Evolutionary conservation across 2,797 vertebrate species (phyloP), one percentile per base, ranked within the genome.

Genomic region (Urocyon cinereoargenteus): DNA sequence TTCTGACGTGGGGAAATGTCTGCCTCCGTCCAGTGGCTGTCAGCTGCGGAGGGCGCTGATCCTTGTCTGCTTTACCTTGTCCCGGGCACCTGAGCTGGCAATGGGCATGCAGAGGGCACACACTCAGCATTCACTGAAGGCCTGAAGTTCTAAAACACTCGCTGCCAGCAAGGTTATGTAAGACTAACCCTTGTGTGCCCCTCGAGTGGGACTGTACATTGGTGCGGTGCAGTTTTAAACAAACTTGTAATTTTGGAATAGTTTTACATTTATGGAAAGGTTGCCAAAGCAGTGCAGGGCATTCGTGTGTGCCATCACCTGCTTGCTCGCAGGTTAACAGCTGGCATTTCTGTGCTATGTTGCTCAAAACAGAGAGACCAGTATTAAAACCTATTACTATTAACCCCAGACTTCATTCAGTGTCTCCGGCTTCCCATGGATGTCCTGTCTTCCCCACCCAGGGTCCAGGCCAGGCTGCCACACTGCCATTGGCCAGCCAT

Each of bases 171-270:
- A 78, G 61, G 85, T 53, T 83, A 73, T 73, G 45, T 28, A 53
- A 91, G 66, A 78, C 75, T 28, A 45, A 51, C 79, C 34, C 34
- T 66, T 36, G 15, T 13, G 1, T 16, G 57, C 28, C 34, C 57
- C 88, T 24, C 40, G 22, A 62, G 55, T 10, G 31, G 90, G 55
- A 55, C 28, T 91, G 11, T 75, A 75, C 61, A 95, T 66, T 31
- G 77, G 53, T 36, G 22, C 68, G 24, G 55, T 68, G 45, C 22
- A 6, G n/a, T 72, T 79, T 94, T 83, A 94, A 96, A 66, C 66
- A 96, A 86, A 83, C 18, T 86, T 88, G 83, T 57, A 77, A 94
- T 75, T 78, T 70, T 68, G 49, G 36, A 53, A 45, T 57, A 78
- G 72, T 78, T 94, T 90, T 53, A 66, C 86, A 59, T 83, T 31